phyloP scores from a whole-genome alignment of 1,140 invertebrate species.

The Gonatopus flavifemur region DNA sequence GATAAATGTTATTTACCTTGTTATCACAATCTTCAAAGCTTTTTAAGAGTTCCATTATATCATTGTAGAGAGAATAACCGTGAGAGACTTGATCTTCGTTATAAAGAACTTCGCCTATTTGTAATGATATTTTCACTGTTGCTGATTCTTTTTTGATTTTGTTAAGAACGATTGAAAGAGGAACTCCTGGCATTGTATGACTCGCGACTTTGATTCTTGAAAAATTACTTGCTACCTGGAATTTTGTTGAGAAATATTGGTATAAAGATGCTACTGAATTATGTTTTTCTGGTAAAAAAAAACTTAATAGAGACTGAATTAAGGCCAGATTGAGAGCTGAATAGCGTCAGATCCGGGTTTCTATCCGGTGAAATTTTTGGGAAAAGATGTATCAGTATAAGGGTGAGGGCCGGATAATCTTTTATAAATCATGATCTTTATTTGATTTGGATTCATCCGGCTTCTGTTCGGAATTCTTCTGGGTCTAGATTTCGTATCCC shows the following conservation, averaged over 20 bases:
- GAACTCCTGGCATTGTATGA: conserved; percentile 25
- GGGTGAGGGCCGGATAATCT: too few relatives aligned
- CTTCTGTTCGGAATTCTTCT: too few relatives aligned
- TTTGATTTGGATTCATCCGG: too few relatives aligned
- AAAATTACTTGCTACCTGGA: conserved; percentile 20
- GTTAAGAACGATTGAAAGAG: conserved; percentile 31
- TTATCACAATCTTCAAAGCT: conserved; percentile 32
- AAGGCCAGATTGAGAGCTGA: too few relatives aligned
- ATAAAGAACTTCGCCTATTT: conserved; percentile 20
- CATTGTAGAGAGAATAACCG: conserved; percentile 27
- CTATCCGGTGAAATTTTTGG: too few relatives aligned
- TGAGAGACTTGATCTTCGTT: conserved; percentile 22
- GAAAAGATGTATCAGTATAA: too few relatives aligned
- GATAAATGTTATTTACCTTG: conserved; percentile 22
- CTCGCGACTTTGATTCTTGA: conserved; percentile 34
- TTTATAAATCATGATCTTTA: too few relatives aligned
- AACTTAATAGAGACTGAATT: conserved; percentile 3
- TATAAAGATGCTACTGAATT: not conserved
- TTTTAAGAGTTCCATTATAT: conserved; percentile 26
- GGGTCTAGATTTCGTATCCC: too few relatives aligned
- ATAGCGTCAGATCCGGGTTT: too few relatives aligned
- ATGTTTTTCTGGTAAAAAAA: not conserved
- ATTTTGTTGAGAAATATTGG: conserved; percentile 5
- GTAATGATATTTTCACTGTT: conserved; percentile 24
- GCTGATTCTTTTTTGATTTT: conserved; percentile 32